Conservation (phyloP, 2,888 invertebrate genomes). For the Nebria salina region DNA sequence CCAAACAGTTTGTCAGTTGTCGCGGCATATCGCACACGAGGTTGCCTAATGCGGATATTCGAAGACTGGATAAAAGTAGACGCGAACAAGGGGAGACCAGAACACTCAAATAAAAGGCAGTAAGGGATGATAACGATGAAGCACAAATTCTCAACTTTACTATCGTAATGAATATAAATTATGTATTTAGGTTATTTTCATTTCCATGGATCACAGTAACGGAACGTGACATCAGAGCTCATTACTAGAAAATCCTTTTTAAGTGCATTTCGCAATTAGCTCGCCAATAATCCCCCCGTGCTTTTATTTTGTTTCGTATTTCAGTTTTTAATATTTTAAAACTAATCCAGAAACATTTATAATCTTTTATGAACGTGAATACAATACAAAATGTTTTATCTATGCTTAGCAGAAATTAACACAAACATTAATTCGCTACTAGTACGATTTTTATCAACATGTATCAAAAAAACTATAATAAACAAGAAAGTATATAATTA, state of each 20-base stretch:
- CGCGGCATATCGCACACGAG: neutral
- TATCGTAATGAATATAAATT: conserved; percentile 33
- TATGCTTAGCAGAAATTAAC: too few species aligned
- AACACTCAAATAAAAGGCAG: neutral
- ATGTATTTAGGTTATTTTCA: conserved; percentile 36
- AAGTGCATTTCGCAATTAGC: neutral
- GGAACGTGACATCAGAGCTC: neutral
- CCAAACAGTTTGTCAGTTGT: conserved; percentile 1
- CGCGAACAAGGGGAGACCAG: neutral
- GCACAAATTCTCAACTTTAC: conserved; percentile 22
- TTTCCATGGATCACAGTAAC: conserved; percentile 4
- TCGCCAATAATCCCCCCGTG: neutral
- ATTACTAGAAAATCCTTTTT: neutral
- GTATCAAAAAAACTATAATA: too few species aligned
- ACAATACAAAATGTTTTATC: too few species aligned
- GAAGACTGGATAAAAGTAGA: neutral
- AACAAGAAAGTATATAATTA: too few species aligned
- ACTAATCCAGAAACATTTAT: neutral
- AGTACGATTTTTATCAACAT: too few species aligned
- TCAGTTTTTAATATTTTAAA: neutral
- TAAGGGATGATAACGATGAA: neutral
- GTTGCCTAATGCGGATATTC: neutral
- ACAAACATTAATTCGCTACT: too few species aligned
- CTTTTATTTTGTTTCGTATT: neutral
- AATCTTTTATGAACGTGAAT: too few species aligned